These are phyloP conservation scores for Capreolus pygargus DNA, from an alignment of 2,113 vertebrate genomes.

Conservation along the genomic window DNA sequence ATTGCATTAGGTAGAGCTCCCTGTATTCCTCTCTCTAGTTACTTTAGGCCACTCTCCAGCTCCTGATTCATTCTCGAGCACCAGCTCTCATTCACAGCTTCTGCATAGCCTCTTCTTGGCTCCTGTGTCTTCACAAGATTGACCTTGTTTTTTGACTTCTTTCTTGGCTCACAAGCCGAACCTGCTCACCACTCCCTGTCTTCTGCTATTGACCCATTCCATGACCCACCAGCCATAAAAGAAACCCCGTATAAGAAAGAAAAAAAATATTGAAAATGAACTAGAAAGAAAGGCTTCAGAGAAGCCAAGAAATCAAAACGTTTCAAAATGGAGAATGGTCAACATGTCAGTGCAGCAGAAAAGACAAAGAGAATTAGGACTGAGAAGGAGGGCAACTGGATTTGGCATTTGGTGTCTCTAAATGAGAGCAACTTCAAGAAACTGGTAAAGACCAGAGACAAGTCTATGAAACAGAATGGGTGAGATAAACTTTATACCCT, in stretches of 20 bases:
- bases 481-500: neutral
- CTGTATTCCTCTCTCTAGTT: accelerated
- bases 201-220: neutral
- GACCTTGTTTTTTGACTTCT: neutral
- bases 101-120: neutral
- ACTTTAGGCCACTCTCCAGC: neutral
- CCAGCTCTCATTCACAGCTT: neutral
- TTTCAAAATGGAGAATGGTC: neutral
- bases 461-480: neutral
- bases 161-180: neutral
- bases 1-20: neutral
- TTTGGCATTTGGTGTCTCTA: neutral
- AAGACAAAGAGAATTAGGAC: neutral
- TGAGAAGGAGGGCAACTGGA: neutral
- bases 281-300: neutral
- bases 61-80: neutral
- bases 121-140: neutral
- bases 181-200: neutral
- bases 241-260: neutral
- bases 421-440: neutral
- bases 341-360: neutral
- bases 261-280: neutral
- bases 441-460: neutral
- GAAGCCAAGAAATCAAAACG: neutral
- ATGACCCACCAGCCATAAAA: neutral